Evolutionary conservation across 2,888 invertebrate species (phyloP).

Genomic region (Boloria euphrosyne): DNA sequence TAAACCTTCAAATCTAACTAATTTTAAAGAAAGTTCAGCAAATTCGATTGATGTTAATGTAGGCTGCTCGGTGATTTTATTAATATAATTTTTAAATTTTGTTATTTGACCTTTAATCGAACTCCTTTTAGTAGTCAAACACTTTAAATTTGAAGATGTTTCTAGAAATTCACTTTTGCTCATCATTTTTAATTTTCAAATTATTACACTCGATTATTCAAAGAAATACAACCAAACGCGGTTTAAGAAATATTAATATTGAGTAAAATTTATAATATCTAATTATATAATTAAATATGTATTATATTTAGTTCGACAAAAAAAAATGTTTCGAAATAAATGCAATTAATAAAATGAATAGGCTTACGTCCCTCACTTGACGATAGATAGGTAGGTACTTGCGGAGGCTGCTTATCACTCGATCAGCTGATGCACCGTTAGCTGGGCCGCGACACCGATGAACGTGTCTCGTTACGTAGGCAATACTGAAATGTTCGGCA

Average conservation of each 20-base stretch:
- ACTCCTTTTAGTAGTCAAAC: constrained; percentile 6
- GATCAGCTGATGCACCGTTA: neutral
- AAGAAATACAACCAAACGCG: neutral
- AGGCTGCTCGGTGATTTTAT: constrained; percentile 1
- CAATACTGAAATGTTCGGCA: neutral
- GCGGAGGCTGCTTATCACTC: neutral
- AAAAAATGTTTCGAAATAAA: neutral
- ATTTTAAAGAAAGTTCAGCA: constrained; percentile 18
- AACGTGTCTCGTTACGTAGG: neutral
- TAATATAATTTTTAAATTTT: constrained; percentile 20
- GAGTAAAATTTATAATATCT: neutral
- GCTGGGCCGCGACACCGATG: neutral
- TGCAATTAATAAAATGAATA: neutral
- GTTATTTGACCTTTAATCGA: constrained; percentile 10
- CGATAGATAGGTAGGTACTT: neutral
- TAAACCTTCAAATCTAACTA: constrained; percentile 14
- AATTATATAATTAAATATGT: neutral
- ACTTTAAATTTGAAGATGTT: neutral
- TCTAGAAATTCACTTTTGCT: neutral
- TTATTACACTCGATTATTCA: neutral
- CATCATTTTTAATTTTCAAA: neutral
- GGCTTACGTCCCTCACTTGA: neutral
- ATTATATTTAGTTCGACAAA: neutral
- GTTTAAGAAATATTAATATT: too few relatives aligned
- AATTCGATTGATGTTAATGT: constrained; percentile 13